A percentile compares a stretch with the other conserved stretches of the same genome.
Conservation (phyloP, 2,113 vertebrate genomes). For the Laticauda colubrina region DNA sequence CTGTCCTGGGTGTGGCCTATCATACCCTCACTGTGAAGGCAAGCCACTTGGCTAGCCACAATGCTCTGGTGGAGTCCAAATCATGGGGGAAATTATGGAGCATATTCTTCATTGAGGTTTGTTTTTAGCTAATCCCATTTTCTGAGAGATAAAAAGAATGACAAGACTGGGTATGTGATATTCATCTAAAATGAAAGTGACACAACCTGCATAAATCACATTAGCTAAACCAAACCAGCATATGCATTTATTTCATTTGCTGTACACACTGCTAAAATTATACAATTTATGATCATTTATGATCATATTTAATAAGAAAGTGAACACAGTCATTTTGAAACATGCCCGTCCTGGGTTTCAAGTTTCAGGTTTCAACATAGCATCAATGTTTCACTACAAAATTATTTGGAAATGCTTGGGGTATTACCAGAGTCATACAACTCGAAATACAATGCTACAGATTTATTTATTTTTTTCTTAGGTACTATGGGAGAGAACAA, state of each 20-base stretch:
- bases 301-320: not conserved
- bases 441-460: not conserved
- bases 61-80: conserved; percentile 79
- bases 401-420: not conserved
- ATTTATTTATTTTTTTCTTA: not conserved
- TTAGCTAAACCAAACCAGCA: not conserved
- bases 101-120: conserved; percentile 92
- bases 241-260: not conserved
- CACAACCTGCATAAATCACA: not conserved
- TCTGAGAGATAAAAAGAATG: too few relatives aligned
- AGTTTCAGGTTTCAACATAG: not conserved
- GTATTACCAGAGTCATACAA: not conserved
- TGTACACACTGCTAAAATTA: not conserved
- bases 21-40: conserved; percentile 84
- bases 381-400: not conserved
- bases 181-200: not conserved
- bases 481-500: not conserved
- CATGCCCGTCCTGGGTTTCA: not conserved
- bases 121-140: not conserved
- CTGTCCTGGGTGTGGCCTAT: conserved; percentile 79
- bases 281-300: not conserved
- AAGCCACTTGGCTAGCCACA: conserved; percentile 87
- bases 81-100: conserved; percentile 80
- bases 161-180: not conserved
- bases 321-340: not conserved